Evolutionary conservation across 2,888 invertebrate species (phyloP).

Genomic region (Trachelus iudaicus): DNA sequence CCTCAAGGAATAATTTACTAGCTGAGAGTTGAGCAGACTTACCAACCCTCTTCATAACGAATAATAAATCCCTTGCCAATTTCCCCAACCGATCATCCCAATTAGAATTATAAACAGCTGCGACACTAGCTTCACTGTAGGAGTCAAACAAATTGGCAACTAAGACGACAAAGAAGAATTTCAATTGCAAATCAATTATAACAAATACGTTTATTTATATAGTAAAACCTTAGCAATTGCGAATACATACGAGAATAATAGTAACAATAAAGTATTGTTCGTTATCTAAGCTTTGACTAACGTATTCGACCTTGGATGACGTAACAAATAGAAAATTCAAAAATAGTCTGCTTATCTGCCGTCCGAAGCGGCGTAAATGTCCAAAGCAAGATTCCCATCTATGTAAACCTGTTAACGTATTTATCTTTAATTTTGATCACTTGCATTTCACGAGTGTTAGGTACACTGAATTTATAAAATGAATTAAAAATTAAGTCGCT

Average conservation of each 20-base stretch:
- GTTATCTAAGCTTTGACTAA: neutral
- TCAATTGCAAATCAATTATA: neutral
- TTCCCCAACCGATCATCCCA: conserved; percentile 40
- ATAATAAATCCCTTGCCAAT: conserved; percentile 29
- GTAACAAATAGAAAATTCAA: neutral
- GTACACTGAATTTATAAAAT: neutral
- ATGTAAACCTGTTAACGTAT: neutral
- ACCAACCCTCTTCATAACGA: conserved; percentile 40
- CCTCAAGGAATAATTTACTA: conserved; percentile 38
- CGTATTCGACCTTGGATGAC: neutral
- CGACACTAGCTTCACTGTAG: conserved; percentile 31
- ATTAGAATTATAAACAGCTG: conserved; percentile 35
- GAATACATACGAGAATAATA: neutral
- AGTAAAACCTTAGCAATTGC: neutral
- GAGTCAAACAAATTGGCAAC: conserved; percentile 45
- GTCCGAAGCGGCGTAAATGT: neutral
- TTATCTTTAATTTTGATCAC: neutral
- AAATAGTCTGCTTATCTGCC: neutral
- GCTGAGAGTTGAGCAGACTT: conserved; percentile 43
- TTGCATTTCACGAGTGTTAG: neutral
- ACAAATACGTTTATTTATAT: neutral
- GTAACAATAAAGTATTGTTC: neutral
- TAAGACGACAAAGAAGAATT: conserved; percentile 38
- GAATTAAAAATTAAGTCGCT: neutral
- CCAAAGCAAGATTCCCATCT: neutral